A percentile compares a stretch with the other conserved stretches of the same genome.
These are phyloP conservation scores for Bombus polaris DNA, from an alignment of 1,140 invertebrate genomes.

Conservation along the genomic window DNA sequence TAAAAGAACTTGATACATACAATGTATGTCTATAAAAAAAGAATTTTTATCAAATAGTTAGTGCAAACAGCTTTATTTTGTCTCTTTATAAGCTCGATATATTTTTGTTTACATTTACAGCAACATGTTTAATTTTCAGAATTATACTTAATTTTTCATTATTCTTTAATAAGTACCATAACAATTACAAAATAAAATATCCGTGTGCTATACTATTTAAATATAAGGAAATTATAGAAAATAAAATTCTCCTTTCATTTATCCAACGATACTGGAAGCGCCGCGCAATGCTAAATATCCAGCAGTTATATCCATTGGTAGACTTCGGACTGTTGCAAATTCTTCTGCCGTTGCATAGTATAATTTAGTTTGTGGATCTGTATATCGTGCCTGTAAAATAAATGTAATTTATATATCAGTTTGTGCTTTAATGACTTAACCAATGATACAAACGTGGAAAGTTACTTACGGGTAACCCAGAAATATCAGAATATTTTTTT, in stretches of 20 bases:
- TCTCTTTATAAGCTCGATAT: constrained; percentile 33
- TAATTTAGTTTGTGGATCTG: constrained; percentile 95
- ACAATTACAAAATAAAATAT: neutral
- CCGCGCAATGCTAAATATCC: constrained; percentile 93
- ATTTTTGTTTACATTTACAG: constrained; percentile 25
- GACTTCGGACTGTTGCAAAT: constrained; percentile 90
- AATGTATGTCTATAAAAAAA: constrained; percentile 18
- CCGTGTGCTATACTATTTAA: neutral
- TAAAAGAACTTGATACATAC: neutral
- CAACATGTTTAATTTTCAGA: neutral
- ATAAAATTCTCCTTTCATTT: constrained; percentile 64
- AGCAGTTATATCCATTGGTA: constrained; percentile 95
- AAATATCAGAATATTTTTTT: constrained; percentile 97
- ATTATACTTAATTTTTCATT: constrained; percentile 5
- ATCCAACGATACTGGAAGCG: constrained; percentile 92
- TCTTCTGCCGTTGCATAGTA: constrained; percentile 93
- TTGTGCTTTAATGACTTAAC: constrained; percentile 33
- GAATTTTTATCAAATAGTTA: neutral
- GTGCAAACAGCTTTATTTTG: constrained; percentile 30
- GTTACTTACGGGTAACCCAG: constrained; percentile 88
- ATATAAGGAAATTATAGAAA: neutral
- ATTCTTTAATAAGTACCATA: neutral
- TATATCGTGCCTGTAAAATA: constrained; percentile 89
- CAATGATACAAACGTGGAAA: constrained; percentile 39
- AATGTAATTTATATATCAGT: constrained; percentile 53